These are phyloP conservation scores for Danaus melanippus DNA, from an alignment of 1,140 invertebrate genomes.

Conservation along the genomic window DNA sequence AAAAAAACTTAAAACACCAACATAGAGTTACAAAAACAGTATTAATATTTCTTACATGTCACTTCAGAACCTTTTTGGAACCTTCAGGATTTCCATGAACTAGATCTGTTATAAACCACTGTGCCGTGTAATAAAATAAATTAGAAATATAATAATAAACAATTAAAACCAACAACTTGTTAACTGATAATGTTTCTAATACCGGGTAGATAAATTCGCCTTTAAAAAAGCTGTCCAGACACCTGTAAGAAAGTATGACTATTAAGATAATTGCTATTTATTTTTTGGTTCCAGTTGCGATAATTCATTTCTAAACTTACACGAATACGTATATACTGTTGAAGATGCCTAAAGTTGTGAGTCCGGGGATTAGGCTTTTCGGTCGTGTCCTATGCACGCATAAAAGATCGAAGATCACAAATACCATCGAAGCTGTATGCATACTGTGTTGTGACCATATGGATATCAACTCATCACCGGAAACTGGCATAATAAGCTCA, in stretches of 20 bases:
- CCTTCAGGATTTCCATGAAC: constrained; percentile 20
- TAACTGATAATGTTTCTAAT: constrained; percentile 27
- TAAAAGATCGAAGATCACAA: constrained; percentile 40
- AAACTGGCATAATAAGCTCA: constrained; percentile 35
- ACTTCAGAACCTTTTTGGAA: background rate
- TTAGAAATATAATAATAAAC: constrained; percentile 31
- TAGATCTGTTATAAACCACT: constrained; percentile 42
- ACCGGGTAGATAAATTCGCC: constrained; percentile 44
- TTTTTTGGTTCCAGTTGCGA: no score
- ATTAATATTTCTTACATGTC: no score
- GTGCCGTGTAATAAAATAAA: constrained; percentile 40
- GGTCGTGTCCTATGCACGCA: constrained; percentile 36
- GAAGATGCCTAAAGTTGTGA: constrained; percentile 27
- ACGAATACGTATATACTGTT: constrained; percentile 29
- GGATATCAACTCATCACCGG: constrained; percentile 29
- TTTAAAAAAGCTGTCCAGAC: constrained; percentile 25
- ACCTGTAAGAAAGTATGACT: constrained; percentile 31
- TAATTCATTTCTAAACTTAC: constrained; percentile 31
- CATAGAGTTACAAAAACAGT: no score
- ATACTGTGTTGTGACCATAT: constrained; percentile 51
- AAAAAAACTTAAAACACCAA: no score
- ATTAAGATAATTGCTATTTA: background rate
- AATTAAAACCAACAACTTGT: constrained; percentile 29
- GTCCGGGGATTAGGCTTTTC: constrained; percentile 25
- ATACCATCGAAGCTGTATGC: constrained; percentile 43